A percentile compares a stretch with the other conserved stretches of the same genome.
These are phyloP conservation scores for Xanthia icteritia DNA, from an alignment of 2,888 invertebrate genomes.

Conservation along the genomic window DNA sequence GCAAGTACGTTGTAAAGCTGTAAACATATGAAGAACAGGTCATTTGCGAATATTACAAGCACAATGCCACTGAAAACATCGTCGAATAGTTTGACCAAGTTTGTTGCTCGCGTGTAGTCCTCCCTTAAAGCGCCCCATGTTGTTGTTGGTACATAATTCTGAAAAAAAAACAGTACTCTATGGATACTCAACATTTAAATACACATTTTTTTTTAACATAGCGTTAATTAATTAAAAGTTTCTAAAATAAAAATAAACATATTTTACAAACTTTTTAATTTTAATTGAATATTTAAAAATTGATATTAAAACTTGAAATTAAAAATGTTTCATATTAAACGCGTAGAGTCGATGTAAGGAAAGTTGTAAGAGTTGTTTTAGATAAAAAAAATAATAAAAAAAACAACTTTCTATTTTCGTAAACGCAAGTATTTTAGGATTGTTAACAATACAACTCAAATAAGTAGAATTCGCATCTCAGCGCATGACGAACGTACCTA, in stretches of 20 bases:
- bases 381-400: too few species aligned
- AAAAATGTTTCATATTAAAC: background rate
- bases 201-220: background rate
- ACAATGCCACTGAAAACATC: constrained; percentile 90
- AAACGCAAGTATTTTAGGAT: too few species aligned
- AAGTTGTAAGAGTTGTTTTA: background rate
- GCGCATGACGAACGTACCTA: background rate
- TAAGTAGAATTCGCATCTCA: background rate
- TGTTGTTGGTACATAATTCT: constrained; percentile 72
- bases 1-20: constrained; percentile 92
- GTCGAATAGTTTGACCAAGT: constrained; percentile 90
- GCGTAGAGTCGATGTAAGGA: background rate
- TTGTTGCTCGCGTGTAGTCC: constrained; percentile 91
- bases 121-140: constrained; percentile 84
- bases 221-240: background rate
- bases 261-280: background rate
- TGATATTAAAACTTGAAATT: background rate
- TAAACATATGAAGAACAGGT: constrained; percentile 92
- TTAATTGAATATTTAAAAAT: background rate
- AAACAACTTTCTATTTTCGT: background rate
- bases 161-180: constrained; percentile 16
- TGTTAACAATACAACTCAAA: too few species aligned
- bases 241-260: background rate
- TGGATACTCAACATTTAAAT: background rate
- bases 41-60: constrained; percentile 91